These are phyloP conservation scores for Pissodes strobi DNA, from an alignment of 1,140 invertebrate species.

Conservation along the genomic window DNA sequence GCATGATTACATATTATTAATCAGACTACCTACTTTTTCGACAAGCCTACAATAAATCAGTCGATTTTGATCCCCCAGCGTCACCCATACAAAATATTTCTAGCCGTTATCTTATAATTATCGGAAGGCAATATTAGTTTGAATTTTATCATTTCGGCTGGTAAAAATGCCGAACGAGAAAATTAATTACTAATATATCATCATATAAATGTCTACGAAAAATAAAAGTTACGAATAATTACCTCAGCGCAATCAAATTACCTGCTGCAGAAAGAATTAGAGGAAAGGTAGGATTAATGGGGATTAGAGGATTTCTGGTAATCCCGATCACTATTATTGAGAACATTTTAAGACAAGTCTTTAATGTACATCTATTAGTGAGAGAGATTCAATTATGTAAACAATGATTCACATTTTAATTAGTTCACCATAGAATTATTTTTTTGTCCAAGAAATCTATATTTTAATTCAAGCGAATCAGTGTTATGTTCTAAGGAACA, in stretches of 20 bases:
- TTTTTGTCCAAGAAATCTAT: too few species aligned
- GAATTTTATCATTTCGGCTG: conserved; percentile 18
- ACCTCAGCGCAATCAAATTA: conserved; percentile 21
- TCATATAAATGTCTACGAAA: conserved; percentile 28
- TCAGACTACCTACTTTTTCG: too few species aligned
- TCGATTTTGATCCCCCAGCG: conserved; percentile 10
- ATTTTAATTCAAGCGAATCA: too few species aligned
- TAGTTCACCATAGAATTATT: too few species aligned
- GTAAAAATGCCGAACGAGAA: not conserved
- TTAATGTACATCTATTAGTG: too few species aligned
- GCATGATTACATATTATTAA: too few species aligned
- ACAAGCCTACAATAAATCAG: conserved; percentile 18
- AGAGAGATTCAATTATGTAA: too few species aligned
- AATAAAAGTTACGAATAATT: conserved; percentile 22
- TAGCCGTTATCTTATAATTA: conserved; percentile 28
- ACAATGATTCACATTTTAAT: too few species aligned
- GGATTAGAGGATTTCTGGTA: too few species aligned
- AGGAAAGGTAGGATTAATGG: not conserved
- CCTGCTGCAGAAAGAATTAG: not conserved
- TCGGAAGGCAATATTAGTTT: conserved; percentile 27
- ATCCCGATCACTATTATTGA: too few species aligned
- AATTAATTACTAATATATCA: conserved; percentile 27
- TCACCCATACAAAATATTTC: conserved; percentile 14
- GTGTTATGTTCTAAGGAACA: too few species aligned
- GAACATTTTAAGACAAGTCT: too few species aligned